Percentiles rank a stretch among this genome's conserved stretches.
These are phyloP conservation scores for Malurus alboscapulatus DNA, from an alignment of 2,113 vertebrate species.

Conservation along the genomic window DNA sequence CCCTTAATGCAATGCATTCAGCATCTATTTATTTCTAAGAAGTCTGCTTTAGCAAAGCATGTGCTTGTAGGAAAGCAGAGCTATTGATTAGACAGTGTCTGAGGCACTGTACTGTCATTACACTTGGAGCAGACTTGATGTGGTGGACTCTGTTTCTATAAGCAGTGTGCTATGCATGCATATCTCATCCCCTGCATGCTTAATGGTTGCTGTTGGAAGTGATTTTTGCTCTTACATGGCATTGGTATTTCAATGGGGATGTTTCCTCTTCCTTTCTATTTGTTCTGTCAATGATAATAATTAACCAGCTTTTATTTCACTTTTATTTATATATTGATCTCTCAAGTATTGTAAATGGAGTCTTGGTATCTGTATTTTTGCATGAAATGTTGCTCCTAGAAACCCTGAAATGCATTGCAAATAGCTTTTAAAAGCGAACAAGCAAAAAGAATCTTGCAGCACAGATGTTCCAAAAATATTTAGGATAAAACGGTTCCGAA, in stretches of 20 bases:
- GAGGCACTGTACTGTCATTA: slow-evolving; percentile 9
- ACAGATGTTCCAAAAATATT: not conserved
- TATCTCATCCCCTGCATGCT: not conserved
- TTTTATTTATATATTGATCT: not conserved
- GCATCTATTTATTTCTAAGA: slow-evolving; percentile 32
- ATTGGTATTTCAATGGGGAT: not conserved
- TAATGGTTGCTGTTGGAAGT: not conserved
- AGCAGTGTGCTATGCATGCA: not conserved
- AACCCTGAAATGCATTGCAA: not conserved
- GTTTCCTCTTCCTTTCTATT: not conserved
- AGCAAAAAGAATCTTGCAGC: not conserved
- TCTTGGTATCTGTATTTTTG: not conserved
- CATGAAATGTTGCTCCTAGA: not conserved
- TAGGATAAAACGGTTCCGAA: not conserved
- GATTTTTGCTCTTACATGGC: not conserved
- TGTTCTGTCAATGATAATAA: not conserved
- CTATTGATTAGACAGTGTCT: slow-evolving; percentile 36
- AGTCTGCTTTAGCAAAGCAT: not conserved
- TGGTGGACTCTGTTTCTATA: not conserved
- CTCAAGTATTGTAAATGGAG: rapidly evolving
- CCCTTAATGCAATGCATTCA: slow-evolving; percentile 39
- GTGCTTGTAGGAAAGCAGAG: not conserved
- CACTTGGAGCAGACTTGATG: not conserved
- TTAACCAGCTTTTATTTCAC: not conserved
- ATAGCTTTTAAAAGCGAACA: not conserved